Conservation (phyloP, 1,140 invertebrate genomes). For the Orius laevigatus region DNA sequence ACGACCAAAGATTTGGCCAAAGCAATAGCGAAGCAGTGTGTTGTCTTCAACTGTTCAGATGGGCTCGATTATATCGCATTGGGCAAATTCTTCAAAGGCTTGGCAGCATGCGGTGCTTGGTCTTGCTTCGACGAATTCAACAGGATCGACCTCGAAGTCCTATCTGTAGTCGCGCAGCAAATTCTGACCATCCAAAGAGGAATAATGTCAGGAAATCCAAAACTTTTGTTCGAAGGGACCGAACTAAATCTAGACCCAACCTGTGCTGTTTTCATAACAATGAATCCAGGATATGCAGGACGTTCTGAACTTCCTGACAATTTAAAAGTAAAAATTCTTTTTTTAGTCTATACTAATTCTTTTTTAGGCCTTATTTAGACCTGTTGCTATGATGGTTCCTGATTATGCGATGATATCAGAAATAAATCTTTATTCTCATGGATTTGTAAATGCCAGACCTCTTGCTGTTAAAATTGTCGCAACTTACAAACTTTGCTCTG, state of each 20-base stretch:
- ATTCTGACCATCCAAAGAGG: constrained; percentile 57
- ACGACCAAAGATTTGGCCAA: constrained; percentile 94
- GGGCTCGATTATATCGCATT: constrained; percentile 83
- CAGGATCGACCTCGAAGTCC: constrained; percentile 65
- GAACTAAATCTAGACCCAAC: constrained; percentile 71
- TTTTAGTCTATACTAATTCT: background rate
- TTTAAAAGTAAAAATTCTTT: constrained; percentile 49
- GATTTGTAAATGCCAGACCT: constrained; percentile 77
- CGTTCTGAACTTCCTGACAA: constrained; percentile 84
- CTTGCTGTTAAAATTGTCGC: constrained; percentile 89
- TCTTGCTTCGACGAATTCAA: constrained; percentile 96
- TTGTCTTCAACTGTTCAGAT: constrained; percentile 92
- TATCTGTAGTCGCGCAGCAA: constrained; percentile 85
- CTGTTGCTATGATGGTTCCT: constrained; percentile 96
- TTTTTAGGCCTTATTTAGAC: constrained; percentile 68
- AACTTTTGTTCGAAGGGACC: constrained; percentile 78
- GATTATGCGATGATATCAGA: constrained; percentile 91
- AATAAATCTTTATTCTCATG: constrained; percentile 83
- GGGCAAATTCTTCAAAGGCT: constrained; percentile 93
- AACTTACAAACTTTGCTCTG: constrained; percentile 82
- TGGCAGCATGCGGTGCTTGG: constrained; percentile 91
- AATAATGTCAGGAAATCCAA: constrained; percentile 56
- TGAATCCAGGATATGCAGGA: constrained; percentile 90
- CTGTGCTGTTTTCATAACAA: constrained; percentile 89
- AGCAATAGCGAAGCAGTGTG: constrained; percentile 88